phyloP scores from a whole-genome alignment of 2,797 vertebrate genomes.

The Acipenser oxyrinchus region DNA sequence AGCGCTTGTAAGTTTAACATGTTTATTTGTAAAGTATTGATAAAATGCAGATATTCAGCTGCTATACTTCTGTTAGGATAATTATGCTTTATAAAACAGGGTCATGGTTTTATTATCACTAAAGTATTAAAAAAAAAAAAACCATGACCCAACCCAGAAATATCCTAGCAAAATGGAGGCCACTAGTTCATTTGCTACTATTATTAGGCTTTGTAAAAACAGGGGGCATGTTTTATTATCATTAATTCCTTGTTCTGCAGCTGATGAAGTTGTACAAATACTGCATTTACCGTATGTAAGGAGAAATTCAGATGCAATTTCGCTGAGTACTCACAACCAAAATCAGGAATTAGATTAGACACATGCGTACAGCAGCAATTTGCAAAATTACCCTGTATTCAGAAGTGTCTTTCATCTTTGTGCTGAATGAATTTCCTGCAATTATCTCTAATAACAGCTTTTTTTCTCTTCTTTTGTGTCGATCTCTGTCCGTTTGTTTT shows the following conservation, averaged over 20 bases:
- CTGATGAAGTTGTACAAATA: conserved; percentile 23
- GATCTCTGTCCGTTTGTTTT: conserved; percentile 54
- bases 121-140: neutral
- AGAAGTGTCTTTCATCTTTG: conserved; percentile 79
- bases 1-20: too few species aligned
- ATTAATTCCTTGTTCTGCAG: conserved; percentile 12
- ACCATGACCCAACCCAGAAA: neutral
- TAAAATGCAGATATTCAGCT: too few species aligned
- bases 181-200: conserved; percentile 7
- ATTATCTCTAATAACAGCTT: conserved; percentile 81
- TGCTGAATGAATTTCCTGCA: conserved; percentile 82
- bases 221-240: conserved; percentile 14
- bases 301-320: conserved; percentile 27
- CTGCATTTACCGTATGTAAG: conserved; percentile 32
- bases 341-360: conserved; percentile 76
- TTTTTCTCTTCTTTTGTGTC: conserved; percentile 61
- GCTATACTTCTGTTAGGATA: too few species aligned
- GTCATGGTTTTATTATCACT: too few species aligned
- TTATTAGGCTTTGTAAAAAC: neutral
- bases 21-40: too few species aligned
- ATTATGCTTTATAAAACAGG: too few species aligned
- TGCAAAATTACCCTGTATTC: conserved; percentile 80
- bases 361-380: conserved; percentile 73
- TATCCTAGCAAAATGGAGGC: conserved; percentile 2
- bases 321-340: conserved; percentile 31